Evolutionary conservation across 2,797 vertebrate genomes (phyloP), one percentile per base, ranked within the genome.

Genomic region (Tapera naevia): DNA sequence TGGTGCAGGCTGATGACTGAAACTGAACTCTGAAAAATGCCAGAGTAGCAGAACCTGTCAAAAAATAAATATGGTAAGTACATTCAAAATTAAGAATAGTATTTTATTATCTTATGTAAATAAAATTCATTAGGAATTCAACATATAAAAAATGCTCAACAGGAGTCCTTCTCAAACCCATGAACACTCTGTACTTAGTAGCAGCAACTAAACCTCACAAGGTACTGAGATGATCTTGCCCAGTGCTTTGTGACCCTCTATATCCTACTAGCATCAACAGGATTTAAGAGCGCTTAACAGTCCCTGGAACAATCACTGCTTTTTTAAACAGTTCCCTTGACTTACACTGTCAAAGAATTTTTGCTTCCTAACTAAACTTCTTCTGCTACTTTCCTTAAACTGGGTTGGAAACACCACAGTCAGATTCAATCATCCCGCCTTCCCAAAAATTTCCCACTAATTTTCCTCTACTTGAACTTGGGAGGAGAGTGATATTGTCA

Each of bases 31-130:
- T 43, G 66, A 95, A 93, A 92, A 92, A 86, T 7, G 83, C 4
- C 76, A 69, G 43, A 83, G 75, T 8, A 81, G 90, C 81, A 93
- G 67, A 91, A 94, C 50, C 50, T 95, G 93, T 74, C 66, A 96
- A 94, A 93, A 66, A 97, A 91, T 37, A 11, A 88, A 91, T 58
- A 91, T 4, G 19, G 13, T 73, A 93, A 91, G 45, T 50, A 82
- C 11, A 86, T 83, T 93, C 71, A 93, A 81, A 78, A 88, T 60
- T 23, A 86, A 35, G 50, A 35, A 41, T 9, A 56, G 6, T 18
- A 48, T 54, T 80, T 58, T 54, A 50, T 48, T 67, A 14, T 64
- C 5, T 60, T 78, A 58, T 22, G 11, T 17, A 87, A 88, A 87
- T 33, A 80, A 86, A 95, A 83, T 65, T 85, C 19, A 53, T 54